These are phyloP conservation scores for Plusia festucae DNA, from an alignment of 2,888 invertebrate genomes.

Conservation along the genomic window DNA sequence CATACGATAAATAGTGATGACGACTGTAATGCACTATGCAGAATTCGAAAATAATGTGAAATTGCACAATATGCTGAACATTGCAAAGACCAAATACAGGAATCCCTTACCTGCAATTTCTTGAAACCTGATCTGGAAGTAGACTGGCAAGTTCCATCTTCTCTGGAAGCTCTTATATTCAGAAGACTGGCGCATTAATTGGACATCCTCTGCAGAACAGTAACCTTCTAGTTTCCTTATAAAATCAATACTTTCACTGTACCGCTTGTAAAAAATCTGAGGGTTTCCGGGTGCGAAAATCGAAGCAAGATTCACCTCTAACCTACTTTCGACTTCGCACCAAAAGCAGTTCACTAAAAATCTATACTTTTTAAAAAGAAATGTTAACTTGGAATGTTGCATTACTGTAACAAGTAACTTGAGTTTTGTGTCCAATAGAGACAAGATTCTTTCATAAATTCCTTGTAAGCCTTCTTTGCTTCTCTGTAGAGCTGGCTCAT, in stretches of 20 bases:
- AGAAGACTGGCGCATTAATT: conserved; percentile 90
- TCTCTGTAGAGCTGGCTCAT: conserved; percentile 90
- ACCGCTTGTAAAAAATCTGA: conserved; percentile 95
- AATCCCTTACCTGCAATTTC: conserved; percentile 93
- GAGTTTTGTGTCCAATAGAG: conserved; percentile 92
- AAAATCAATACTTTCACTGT: conserved; percentile 94
- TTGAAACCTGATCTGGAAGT: conserved; percentile 98
- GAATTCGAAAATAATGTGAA: too few relatives aligned
- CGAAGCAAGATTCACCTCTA: conserved; percentile 94
- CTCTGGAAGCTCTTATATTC: conserved; percentile 94
- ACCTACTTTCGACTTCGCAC: conserved; percentile 94
- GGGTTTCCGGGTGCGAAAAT: conserved; percentile 98
- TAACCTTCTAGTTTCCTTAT: conserved; percentile 91
- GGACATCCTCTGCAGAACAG: conserved; percentile 89
- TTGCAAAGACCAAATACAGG: neutral
- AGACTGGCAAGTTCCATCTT: conserved; percentile 98
- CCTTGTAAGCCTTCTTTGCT: conserved; percentile 91
- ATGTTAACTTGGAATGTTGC: conserved; percentile 84
- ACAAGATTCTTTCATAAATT: conserved; percentile 92
- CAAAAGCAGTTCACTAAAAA: conserved; percentile 95
- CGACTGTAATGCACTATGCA: neutral
- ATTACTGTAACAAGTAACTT: conserved; percentile 87
- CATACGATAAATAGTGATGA: neutral
- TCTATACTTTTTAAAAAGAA: conserved; percentile 81
- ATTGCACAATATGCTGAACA: neutral